phyloP scores from a whole-genome alignment of 1,140 invertebrate species.

The Calephelis nemesis region DNA sequence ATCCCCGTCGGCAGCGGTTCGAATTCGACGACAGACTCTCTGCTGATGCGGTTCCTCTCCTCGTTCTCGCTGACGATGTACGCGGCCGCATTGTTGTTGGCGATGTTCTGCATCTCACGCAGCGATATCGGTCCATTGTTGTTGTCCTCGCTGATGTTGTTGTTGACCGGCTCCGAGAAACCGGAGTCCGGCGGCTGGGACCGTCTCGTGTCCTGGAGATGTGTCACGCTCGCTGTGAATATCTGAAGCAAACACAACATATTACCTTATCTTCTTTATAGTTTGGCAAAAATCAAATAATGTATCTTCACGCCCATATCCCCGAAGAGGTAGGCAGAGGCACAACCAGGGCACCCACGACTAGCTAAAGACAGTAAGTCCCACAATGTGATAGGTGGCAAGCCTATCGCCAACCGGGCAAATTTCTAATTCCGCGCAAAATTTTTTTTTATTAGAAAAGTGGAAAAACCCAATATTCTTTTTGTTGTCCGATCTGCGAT shows the following conservation, averaged over 20 bases:
- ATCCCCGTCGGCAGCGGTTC: constrained; percentile 60
- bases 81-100: constrained; percentile 76
- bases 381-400: too few relatives aligned
- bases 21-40: constrained; percentile 68
- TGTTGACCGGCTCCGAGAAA: constrained; percentile 69
- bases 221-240: constrained; percentile 59
- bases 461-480: too few relatives aligned
- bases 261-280: too few relatives aligned
- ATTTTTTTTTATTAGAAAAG: too few relatives aligned
- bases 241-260: constrained; percentile 37
- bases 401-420: too few relatives aligned
- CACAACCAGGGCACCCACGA: accelerated
- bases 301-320: too few relatives aligned
- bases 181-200: constrained; percentile 61
- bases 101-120: constrained; percentile 78
- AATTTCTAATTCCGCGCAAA: too few relatives aligned
- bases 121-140: constrained; percentile 78
- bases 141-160: constrained; percentile 73
- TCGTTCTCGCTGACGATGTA: constrained; percentile 75
- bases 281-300: too few relatives aligned
- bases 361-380: too few relatives aligned
- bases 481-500: too few relatives aligned
- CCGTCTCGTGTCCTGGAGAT: constrained; percentile 58
- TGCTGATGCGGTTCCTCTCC: constrained; percentile 60
- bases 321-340: too few relatives aligned